Evolutionary conservation across 1,140 invertebrate genomes (phyloP).

Genomic region (Diachasma alloeum): DNA sequence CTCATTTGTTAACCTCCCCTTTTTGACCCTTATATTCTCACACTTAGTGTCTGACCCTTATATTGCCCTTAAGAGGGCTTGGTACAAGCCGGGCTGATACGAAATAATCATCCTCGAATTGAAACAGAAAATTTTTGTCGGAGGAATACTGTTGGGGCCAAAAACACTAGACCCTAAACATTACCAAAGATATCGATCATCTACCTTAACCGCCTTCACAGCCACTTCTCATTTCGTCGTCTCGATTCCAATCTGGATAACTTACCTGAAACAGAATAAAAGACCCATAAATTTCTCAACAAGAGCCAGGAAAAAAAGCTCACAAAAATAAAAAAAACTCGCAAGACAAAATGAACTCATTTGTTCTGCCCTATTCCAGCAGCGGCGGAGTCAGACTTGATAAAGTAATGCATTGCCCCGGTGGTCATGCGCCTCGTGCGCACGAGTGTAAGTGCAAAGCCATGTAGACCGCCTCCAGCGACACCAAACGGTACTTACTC

Average conservation of each 20-base stretch:
- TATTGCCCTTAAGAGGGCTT: no score
- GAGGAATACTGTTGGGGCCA: no score
- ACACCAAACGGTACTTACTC: neutral
- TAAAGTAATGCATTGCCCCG: slow-evolving; percentile 29
- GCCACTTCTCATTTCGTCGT: no score
- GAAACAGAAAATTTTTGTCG: no score
- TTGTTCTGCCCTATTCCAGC: neutral
- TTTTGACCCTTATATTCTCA: no score
- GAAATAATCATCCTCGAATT: no score
- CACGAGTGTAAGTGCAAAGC: slow-evolving; percentile 40
- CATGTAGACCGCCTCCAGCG: slow-evolving; percentile 38
- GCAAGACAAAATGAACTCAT: neutral
- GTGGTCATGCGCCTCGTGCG: slow-evolving; percentile 21
- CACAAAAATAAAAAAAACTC: neutral
- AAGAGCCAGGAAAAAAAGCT: neutral
- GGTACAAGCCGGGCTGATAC: no score
- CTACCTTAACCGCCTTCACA: neutral
- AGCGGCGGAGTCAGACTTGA: neutral
- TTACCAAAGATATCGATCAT: neutral
- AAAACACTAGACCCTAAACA: no score
- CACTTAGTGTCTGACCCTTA: no score
- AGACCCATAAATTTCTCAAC: neutral
- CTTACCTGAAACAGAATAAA: no score
- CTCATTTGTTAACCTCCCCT: no score
- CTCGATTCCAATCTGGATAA: no score